Evolutionary conservation across 2,888 invertebrate genomes (phyloP).

Genomic region (Apamea epomidion): DNA sequence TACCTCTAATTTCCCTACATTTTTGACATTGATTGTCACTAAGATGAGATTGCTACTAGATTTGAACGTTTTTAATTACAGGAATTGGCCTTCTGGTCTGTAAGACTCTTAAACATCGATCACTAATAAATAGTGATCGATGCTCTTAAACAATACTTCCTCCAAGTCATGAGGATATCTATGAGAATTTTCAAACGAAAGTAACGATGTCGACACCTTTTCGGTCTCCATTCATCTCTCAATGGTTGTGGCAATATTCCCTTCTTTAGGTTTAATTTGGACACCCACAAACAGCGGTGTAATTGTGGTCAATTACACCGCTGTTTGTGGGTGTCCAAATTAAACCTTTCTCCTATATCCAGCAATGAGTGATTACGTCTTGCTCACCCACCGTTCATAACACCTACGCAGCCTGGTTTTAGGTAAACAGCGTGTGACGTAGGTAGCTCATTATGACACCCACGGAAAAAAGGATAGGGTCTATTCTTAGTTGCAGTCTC

Average conservation of each 20-base stretch:
- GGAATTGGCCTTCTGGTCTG: neutral
- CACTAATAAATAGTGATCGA: too few relatives aligned
- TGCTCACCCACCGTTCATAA: neutral
- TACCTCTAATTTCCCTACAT: neutral
- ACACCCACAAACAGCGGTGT: too few relatives aligned
- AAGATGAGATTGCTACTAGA: neutral
- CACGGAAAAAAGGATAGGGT: slow-evolving; percentile 35
- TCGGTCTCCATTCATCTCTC: neutral
- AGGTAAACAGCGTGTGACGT: slow-evolving; percentile 40
- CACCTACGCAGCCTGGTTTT: slow-evolving; percentile 15
- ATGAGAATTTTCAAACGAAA: neutral
- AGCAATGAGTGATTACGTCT: slow-evolving; percentile 1
- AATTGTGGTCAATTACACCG: too few relatives aligned
- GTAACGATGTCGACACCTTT: neutral
- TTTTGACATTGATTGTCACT: neutral
- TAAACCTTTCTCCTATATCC: neutral
- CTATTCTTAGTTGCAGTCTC: slow-evolving; percentile 32
- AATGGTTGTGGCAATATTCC: neutral
- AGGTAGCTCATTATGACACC: slow-evolving; percentile 8
- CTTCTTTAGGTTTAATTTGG: too few relatives aligned
- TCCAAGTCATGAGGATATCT: neutral
- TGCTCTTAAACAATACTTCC: neutral
- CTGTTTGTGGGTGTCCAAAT: neutral
- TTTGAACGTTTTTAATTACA: neutral
- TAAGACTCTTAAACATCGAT: neutral